Evolutionary conservation across 1,140 invertebrate species (phyloP), one percentile per base, ranked within the genome.

Genomic region (Dinothrombium tinctorium): DNA sequence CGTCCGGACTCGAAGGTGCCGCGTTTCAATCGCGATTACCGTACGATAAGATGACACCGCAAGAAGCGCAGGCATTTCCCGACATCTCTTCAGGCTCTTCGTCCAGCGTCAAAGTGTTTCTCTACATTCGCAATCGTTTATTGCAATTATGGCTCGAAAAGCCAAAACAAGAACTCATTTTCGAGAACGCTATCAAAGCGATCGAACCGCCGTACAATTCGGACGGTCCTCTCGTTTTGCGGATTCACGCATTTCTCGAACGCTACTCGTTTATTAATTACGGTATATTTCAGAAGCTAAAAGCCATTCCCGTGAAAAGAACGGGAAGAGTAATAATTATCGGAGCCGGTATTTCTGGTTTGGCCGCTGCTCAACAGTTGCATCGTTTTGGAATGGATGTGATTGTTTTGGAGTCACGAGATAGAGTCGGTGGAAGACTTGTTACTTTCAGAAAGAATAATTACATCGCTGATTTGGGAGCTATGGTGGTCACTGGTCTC

Each of bases 251-350:
- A 1, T 98, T 84, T 58, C 62, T 99, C 7, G 82, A 96, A 53
- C 67, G 92, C 43, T 83, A 95, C 62, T 87, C 90, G 6, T 90
- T 83, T 51, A 94, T 99, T 36, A 99, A 99, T 62, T 98, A 89
- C 69, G 92, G 92, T 1, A 74, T 95, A 19, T 96, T 86, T 56
- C 21, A 45, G 12, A 24, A 20, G 14, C 7, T 39, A 14, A 31
- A 41, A 32, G n/a, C 8, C 35, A 22, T n/a, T 12, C 36, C 33
- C 3, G 20, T 12, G 1, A 29, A 82, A 55, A 81, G 81, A 51
- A 64, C 73, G 52, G 79, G 80, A 2, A 83, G 80, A 67, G 80
- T 90, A 8, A 80, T 92, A 42, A 77, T 94, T 12, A 89, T 94
- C 62, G 87, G 86, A 28, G 87, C 87, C 44, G 89, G 89, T 51